Percentiles rank a stretch among this genome's conserved stretches.
Evolutionary conservation across 1,140 invertebrate species (phyloP).

Genomic region (Gryon sp.): DNA sequence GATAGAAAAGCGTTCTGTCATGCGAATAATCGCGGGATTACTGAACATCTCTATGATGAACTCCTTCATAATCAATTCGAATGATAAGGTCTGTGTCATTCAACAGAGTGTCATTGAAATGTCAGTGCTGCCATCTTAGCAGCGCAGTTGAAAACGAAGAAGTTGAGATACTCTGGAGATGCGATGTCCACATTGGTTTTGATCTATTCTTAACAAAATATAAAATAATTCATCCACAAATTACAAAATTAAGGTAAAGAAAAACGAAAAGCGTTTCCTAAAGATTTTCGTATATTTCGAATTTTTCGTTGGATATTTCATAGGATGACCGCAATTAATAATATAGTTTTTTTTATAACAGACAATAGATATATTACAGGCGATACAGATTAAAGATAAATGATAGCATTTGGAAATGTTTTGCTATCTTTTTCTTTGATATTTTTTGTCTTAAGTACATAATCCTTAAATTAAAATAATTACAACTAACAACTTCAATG

Average conservation of each 20-base stretch:
- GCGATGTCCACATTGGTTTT: slow-evolving; percentile 9
- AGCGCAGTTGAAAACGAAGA: slow-evolving; percentile 25
- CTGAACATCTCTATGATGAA: slow-evolving; percentile 72
- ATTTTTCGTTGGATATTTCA: slow-evolving; percentile 64
- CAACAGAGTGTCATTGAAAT: slow-evolving; percentile 65
- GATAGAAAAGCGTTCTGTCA: slow-evolving; percentile 69
- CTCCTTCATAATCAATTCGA: slow-evolving; percentile 72
- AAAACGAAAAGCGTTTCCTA: slow-evolving; percentile 56
- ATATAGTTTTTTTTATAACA: slow-evolving; percentile 75
- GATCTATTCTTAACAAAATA: slow-evolving; percentile 5
- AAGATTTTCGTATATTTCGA: slow-evolving; percentile 74
- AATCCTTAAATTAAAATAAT: slow-evolving; percentile 57
- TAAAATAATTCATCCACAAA: neutral
- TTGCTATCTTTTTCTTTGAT: slow-evolving; percentile 3
- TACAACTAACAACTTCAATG: slow-evolving; percentile 59
- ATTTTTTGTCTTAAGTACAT: slow-evolving; percentile 64
- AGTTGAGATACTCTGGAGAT: slow-evolving; percentile 34
- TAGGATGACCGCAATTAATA: slow-evolving; percentile 72
- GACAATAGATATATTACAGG: slow-evolving; percentile 77
- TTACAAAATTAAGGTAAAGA: neutral
- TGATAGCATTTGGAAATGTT: slow-evolving; percentile 48
- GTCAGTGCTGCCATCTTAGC: slow-evolving; percentile 70
- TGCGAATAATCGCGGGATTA: slow-evolving; percentile 76
- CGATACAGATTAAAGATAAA: slow-evolving; percentile 66
- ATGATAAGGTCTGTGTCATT: slow-evolving; percentile 74